A percentile compares a stretch with the other conserved stretches of the same genome.
phyloP scores from a whole-genome alignment of 2,888 invertebrate genomes.

The Aspidiotus rigidus region DNA sequence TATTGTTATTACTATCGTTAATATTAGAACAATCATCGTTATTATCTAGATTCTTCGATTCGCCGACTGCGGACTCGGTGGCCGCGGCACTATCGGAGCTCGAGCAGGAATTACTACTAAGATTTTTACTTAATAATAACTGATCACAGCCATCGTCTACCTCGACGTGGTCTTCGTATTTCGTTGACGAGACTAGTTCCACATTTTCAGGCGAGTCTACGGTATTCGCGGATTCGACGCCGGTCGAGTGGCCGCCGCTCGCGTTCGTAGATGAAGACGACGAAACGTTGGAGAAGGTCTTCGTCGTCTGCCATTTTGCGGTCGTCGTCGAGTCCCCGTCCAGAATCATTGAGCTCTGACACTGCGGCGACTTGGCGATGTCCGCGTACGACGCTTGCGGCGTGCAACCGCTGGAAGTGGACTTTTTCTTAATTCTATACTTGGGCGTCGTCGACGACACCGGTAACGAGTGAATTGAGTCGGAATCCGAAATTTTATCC shows the following conservation, averaged over 20 bases:
- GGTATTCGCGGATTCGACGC: slow-evolving; percentile 13
- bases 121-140: slow-evolving; percentile 7
- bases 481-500: slow-evolving; percentile 67
- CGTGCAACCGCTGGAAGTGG: slow-evolving; percentile 42
- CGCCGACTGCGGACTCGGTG: not conserved
- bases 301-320: slow-evolving; percentile 22
- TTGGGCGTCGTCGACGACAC: slow-evolving; percentile 43
- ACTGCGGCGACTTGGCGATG: slow-evolving; percentile 53
- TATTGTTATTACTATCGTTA: slow-evolving; percentile 18
- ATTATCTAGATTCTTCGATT: not conserved
- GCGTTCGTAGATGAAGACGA: slow-evolving; percentile 16
- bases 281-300: not conserved
- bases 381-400: slow-evolving; percentile 68
- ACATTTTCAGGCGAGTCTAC: slow-evolving; percentile 12
- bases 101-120: not conserved
- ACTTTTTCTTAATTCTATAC: slow-evolving; percentile 37
- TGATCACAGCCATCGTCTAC: slow-evolving; percentile 27
- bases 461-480: slow-evolving; percentile 76
- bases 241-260: not conserved
- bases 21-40: slow-evolving; percentile 13
- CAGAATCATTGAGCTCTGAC: slow-evolving; percentile 31
- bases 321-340: slow-evolving; percentile 15
- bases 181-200: slow-evolving; percentile 6
- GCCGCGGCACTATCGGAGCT: not conserved
- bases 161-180: slow-evolving; percentile 9